Conservation (phyloP, 1,140 invertebrate genomes). For the Globodera rostochiensis region DNA sequence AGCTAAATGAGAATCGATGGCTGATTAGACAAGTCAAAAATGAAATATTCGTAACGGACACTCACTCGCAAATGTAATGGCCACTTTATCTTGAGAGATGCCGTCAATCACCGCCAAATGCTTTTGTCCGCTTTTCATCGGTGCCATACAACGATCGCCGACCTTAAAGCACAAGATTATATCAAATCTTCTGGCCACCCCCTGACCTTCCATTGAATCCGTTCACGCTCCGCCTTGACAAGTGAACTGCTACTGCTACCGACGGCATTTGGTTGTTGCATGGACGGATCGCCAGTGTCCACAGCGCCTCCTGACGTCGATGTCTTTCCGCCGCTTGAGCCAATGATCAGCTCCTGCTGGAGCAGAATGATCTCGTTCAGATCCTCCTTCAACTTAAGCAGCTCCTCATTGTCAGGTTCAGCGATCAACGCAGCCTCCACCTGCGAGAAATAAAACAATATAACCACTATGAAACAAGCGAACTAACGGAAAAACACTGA, state of each 20-base stretch:
- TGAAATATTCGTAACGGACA: background rate
- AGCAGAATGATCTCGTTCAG: slow-evolving; percentile 48
- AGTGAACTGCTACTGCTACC: slow-evolving; percentile 15
- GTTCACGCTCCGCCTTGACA: slow-evolving; percentile 14
- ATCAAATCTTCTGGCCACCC: background rate
- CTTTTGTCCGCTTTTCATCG: slow-evolving; percentile 51
- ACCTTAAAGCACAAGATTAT: slow-evolving; percentile 27
- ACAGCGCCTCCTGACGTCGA: background rate
- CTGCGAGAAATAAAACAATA: slow-evolving; percentile 37
- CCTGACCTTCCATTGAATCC: slow-evolving; percentile 23
- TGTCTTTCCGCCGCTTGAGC: slow-evolving; percentile 12
- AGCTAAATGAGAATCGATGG: background rate
- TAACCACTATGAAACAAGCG: background rate
- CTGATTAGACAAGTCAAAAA: background rate
- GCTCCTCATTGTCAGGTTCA: slow-evolving; percentile 54
- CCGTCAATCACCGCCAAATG: slow-evolving; percentile 54
- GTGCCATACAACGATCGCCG: slow-evolving; percentile 52
- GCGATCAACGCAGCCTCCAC: slow-evolving; percentile 52
- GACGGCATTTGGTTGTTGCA: background rate
- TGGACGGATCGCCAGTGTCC: background rate
- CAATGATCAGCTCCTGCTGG: slow-evolving; percentile 43
- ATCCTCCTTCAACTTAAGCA: slow-evolving; percentile 49
- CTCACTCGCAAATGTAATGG: slow-evolving; percentile 48
- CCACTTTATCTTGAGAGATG: slow-evolving; percentile 55
- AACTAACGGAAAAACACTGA: slow-evolving; percentile 5